A percentile compares a stretch with the other conserved stretches of the same genome.
These are phyloP conservation scores for Chloromyia formosa DNA, from an alignment of 2,888 invertebrate genomes.

Conservation along the genomic window DNA sequence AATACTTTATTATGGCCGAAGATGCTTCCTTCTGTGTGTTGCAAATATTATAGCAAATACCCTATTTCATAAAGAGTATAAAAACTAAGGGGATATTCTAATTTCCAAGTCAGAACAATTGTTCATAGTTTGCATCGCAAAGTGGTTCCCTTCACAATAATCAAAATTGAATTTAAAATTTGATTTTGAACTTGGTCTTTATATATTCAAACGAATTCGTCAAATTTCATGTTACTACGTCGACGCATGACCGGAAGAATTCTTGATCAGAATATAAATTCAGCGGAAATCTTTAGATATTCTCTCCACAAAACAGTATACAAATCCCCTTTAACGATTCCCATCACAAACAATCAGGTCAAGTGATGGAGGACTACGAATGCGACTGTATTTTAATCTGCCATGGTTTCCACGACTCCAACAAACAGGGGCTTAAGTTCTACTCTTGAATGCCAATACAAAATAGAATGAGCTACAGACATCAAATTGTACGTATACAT, in stretches of 20 bases:
- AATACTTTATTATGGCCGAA: no score
- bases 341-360: constrained; percentile 7
- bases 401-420: neutral
- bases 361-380: neutral
- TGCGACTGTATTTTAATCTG: neutral
- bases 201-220: neutral
- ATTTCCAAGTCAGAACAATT: no score
- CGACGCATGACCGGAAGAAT: neutral
- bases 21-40: no score
- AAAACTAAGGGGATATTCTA: no score
- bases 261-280: constrained; percentile 5
- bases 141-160: no score
- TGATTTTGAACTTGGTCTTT: no score
- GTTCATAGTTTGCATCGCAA: no score
- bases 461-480: neutral
- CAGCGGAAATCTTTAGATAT: constrained; percentile 6
- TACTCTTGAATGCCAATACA: neutral
- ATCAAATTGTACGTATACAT: neutral
- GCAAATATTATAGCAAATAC: no score
- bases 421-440: neutral
- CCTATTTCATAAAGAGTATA: no score
- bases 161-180: no score
- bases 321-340: constrained; percentile 2
- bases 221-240: neutral
- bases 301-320: neutral